phyloP scores from a whole-genome alignment of 2,888 invertebrate genomes.

The Omphaloscelis lunosa region DNA sequence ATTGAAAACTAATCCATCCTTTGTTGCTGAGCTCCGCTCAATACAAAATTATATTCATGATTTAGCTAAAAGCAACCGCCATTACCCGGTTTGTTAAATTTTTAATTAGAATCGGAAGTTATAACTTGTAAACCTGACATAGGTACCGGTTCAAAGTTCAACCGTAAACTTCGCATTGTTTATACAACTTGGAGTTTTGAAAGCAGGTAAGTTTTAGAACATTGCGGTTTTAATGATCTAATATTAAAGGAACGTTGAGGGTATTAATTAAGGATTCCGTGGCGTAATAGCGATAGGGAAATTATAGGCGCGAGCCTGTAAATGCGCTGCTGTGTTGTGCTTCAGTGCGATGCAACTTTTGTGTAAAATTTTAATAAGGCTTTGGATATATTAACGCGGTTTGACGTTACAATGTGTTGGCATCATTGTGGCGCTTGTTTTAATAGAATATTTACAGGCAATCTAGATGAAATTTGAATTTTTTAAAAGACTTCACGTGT shows the following conservation, averaged over 20 bases:
- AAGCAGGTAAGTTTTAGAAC: constrained; percentile 90
- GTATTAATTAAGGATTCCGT: constrained; percentile 89
- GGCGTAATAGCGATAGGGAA: constrained; percentile 84
- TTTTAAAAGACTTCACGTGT: constrained; percentile 5
- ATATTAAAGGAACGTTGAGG: constrained; percentile 89
- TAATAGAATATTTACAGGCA: constrained; percentile 58
- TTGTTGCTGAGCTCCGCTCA: constrained; percentile 53
- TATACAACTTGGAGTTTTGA: constrained; percentile 86
- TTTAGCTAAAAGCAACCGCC: constrained; percentile 75
- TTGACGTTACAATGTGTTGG: constrained; percentile 54
- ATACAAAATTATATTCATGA: constrained; percentile 73
- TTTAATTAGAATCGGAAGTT: constrained; percentile 88
- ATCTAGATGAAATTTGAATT: constrained; percentile 49
- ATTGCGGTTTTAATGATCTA: constrained; percentile 90
- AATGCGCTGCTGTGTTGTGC: constrained; percentile 48
- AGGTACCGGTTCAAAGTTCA: constrained; percentile 86
- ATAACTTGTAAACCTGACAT: constrained; percentile 86
- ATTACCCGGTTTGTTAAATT: constrained; percentile 85
- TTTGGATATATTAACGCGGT: constrained; percentile 55
- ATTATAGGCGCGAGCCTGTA: constrained; percentile 76
- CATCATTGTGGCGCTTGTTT: constrained; percentile 43
- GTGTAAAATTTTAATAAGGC: constrained; percentile 66
- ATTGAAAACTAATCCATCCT: constrained; percentile 49
- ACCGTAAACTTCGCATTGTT: constrained; percentile 88
- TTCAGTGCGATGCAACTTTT: constrained; percentile 64